Base-by-base conservation (phyloP, 2,797 vertebrate species). In the Sebastes minor region DNA sequence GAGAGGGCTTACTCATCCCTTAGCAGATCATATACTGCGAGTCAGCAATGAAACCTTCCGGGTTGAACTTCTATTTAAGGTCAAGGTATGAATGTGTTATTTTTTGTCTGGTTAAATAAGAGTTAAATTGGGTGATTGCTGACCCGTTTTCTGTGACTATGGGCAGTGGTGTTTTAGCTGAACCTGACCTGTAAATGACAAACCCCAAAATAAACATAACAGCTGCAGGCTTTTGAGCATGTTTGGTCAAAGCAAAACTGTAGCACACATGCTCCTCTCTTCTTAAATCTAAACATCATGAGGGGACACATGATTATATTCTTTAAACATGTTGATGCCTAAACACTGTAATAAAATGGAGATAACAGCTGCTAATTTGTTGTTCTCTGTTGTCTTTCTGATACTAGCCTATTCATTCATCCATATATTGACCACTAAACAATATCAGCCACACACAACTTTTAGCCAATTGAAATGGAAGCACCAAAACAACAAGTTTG, bases 171-270 rank as follows among this genome's bases (percentile, higher is more conserved):
- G 78, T 89, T 91, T 42, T 88, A 89, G 74, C 82, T 89, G 79
- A 84, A 74, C 55, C 82, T 90, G 91, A 91, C 87, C 89, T 87
- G 87, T 88, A 88, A 90, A 85, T 88, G 72, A 84, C 85, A 91
- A 86, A 88, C 65, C 79, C 33, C 67, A 80, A 81, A 88, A 90
- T 87, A 85, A 90, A 83, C 88, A 89, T 70, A 87, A 84, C 84
- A 91, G 85, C 89, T 86, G 80, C 71, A 66, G 77, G 80, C 75
- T 81, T 81, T 42, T 46, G 70, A 65, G 71, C 59, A 78, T 70
- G 80, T 79, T 71, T 74, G 66, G 62, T 71, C 61, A 74, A 57
- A 77, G 27, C 25, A 20, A 27, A 42, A 76, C 32, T 61, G 57
- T 11, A 42, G 56, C 68, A 53, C 23, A 35, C 57, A 62, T 60